Percentiles rank a stretch among this genome's conserved stretches.
These are phyloP conservation scores for Psilopsiagon aymara DNA, from an alignment of 2,113 vertebrate genomes.

Conservation along the genomic window DNA sequence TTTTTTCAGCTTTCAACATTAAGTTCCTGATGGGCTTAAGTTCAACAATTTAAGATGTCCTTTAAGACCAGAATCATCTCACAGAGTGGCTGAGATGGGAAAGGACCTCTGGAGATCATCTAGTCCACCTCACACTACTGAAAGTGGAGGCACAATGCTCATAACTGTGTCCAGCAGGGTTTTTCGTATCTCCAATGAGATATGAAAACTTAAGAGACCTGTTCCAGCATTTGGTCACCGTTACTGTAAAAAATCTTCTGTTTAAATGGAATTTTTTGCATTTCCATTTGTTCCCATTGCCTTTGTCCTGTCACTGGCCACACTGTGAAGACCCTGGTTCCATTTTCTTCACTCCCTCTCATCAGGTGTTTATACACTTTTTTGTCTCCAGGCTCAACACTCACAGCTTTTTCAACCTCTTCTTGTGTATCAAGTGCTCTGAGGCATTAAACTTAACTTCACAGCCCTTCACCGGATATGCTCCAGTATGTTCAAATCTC, in stretches of 20 bases:
- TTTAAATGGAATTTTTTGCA: neutral
- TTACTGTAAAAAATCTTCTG: neutral
- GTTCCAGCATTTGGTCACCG: neutral
- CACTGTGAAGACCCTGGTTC: neutral
- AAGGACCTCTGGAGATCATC: neutral
- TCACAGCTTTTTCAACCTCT: neutral
- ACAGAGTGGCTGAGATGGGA: neutral
- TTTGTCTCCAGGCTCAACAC: neutral
- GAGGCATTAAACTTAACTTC: neutral
- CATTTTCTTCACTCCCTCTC: neutral
- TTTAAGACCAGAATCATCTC: neutral
- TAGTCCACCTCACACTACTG: accelerated
- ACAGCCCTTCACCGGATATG: neutral
- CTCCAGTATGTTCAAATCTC: neutral
- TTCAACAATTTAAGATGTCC: neutral
- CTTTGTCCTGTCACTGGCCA: neutral
- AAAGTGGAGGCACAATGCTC: neutral
- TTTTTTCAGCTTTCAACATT: neutral
- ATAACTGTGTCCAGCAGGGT: neutral
- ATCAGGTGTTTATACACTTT: neutral
- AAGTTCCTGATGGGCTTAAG: neutral
- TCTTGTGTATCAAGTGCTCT: neutral
- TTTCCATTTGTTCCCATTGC: neutral
- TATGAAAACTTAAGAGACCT: neutral
- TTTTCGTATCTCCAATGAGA: neutral